Evolutionary conservation across 2,113 vertebrate genomes (phyloP).

Genomic region (Dryoscopus gambensis): DNA sequence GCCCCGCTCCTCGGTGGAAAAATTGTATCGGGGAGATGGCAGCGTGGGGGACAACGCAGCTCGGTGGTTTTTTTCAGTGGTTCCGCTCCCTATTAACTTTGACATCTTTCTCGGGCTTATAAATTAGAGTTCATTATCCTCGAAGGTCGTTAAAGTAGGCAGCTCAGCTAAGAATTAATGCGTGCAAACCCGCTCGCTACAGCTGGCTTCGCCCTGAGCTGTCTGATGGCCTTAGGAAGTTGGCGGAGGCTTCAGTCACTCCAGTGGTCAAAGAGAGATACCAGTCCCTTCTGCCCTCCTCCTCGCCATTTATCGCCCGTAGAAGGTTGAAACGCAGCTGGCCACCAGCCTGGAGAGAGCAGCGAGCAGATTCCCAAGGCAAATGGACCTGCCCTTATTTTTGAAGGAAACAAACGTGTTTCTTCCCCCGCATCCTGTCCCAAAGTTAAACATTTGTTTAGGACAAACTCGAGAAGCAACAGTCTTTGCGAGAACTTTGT

Average conservation of each 20-base stretch:
- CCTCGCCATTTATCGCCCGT: not conserved
- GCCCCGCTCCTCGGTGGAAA: not conserved
- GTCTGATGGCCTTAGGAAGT: not conserved
- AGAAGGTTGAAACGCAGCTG: not conserved
- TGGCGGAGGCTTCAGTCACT: not conserved
- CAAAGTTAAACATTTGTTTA: conserved; percentile 32
- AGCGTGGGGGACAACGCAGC: not conserved
- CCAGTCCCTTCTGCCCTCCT: not conserved
- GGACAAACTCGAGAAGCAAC: conserved; percentile 38
- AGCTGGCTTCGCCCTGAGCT: not conserved
- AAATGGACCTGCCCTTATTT: not conserved
- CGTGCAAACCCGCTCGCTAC: not conserved
- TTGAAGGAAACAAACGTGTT: not conserved
- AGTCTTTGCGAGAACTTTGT: conserved; percentile 40
- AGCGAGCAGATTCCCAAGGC: not conserved
- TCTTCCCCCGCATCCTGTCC: not conserved
- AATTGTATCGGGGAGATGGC: fast-evolving
- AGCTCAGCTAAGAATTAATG: not conserved
- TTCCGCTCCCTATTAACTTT: not conserved
- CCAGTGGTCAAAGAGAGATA: not conserved
- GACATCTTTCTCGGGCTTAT: not conserved
- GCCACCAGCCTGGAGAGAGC: not conserved
- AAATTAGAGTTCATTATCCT: conserved; percentile 5
- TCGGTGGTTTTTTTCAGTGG: not conserved
- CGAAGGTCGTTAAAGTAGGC: not conserved